Evolutionary conservation across 2,888 invertebrate species (phyloP).

Genomic region (Osmoderma eremita): DNA sequence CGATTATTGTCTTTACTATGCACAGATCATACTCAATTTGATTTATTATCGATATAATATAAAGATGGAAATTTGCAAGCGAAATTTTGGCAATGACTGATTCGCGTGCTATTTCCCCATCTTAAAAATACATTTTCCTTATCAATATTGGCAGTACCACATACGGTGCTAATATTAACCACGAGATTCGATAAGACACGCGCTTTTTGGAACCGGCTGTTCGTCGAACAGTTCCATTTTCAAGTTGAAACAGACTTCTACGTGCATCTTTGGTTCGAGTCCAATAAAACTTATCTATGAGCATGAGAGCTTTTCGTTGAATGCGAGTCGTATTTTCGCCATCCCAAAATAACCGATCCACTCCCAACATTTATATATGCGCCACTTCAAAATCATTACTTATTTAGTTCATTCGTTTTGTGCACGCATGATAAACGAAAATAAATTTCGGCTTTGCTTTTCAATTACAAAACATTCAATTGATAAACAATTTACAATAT

Average conservation of each 20-base stretch:
- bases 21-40: too few relatives aligned
- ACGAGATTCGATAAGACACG: neutral
- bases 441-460: too few relatives aligned
- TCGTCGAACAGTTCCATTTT: neutral
- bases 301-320: slow-evolving; percentile 12
- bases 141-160: slow-evolving; percentile 21
- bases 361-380: neutral
- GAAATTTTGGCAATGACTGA: slow-evolving; percentile 11
- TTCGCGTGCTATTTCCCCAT: slow-evolving; percentile 14
- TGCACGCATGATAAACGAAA: neutral
- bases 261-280: neutral
- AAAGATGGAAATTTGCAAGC: slow-evolving; percentile 11
- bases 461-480: too few relatives aligned
- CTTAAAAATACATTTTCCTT: slow-evolving; percentile 17
- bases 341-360: slow-evolving; percentile 1
- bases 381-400: neutral
- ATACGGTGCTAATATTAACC: slow-evolving; percentile 12
- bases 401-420: slow-evolving; percentile 1
- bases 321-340: slow-evolving; percentile 1
- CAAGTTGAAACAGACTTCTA: slow-evolving; percentile 2
- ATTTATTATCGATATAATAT: too few relatives aligned
- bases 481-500: too few relatives aligned
- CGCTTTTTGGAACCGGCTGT: slow-evolving; percentile 7
- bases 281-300: slow-evolving; percentile 24
- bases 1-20: too few relatives aligned